Evolutionary conservation across 2,113 vertebrate species (phyloP).

Genomic region (Trichechus manatus): DNA sequence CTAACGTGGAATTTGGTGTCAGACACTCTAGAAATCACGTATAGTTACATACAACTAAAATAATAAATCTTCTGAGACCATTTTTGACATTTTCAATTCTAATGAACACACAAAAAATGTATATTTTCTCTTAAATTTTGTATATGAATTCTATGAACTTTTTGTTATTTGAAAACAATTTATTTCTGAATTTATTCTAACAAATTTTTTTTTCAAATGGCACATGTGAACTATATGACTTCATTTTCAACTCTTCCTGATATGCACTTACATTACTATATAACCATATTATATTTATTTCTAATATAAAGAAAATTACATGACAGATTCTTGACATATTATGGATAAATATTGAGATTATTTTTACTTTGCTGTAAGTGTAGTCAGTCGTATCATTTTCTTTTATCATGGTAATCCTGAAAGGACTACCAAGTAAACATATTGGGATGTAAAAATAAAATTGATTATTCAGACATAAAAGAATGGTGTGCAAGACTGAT

Average conservation of each 20-base stretch:
- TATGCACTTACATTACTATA: too few species aligned
- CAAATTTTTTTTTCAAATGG: too few species aligned
- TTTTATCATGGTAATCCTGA: not conserved
- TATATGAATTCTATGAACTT: not conserved
- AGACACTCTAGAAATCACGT: not conserved
- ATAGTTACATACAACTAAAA: not conserved
- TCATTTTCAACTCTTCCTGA: too few species aligned
- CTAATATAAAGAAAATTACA: too few species aligned
- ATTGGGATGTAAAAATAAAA: constrained; percentile 3
- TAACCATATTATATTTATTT: too few species aligned
- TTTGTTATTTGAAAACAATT: not conserved
- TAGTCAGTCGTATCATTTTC: not conserved
- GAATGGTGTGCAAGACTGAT: not conserved
- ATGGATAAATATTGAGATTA: too few species aligned
- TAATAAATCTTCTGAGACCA: not conserved
- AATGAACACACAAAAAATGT: not conserved
- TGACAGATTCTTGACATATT: too few species aligned
- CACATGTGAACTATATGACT: too few species aligned
- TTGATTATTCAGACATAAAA: not conserved
- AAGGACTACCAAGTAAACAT: not conserved
- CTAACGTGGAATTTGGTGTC: not conserved
- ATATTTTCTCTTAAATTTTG: not conserved
- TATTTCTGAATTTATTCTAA: not conserved
- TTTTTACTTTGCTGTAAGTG: too few species aligned
- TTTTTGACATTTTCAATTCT: not conserved